These are phyloP conservation scores for Colletes gigas DNA, from an alignment of 1,140 invertebrate species.

Conservation along the genomic window DNA sequence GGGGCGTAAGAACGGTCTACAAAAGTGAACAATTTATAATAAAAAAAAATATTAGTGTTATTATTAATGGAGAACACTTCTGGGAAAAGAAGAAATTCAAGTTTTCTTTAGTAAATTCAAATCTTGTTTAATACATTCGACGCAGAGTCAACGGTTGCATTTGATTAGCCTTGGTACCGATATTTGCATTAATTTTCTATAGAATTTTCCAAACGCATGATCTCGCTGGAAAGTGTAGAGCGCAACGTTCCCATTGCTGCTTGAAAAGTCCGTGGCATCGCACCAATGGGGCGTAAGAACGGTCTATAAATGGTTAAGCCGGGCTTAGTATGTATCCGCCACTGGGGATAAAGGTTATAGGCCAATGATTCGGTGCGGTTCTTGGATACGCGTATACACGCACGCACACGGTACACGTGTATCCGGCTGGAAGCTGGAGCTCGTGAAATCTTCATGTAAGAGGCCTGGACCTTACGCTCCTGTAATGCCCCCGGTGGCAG, in stretches of 20 bases:
- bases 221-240: background rate
- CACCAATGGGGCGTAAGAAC: constrained; percentile 51
- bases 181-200: no score
- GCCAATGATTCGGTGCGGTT: constrained; percentile 52
- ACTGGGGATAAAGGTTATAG: constrained; percentile 73
- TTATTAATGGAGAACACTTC: no score
- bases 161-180: no score
- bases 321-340: constrained; percentile 52
- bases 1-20: constrained; percentile 49
- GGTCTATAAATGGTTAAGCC: constrained; percentile 68
- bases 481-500: constrained; percentile 52
- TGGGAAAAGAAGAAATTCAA: no score
- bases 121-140: no score
- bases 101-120: no score
- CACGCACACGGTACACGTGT: constrained; percentile 52
- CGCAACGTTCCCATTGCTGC: background rate
- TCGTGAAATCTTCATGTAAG: constrained; percentile 59
- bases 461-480: constrained; percentile 38
- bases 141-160: no score
- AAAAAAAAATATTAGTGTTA: no score
- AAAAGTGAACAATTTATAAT: no score
- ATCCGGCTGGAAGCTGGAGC: constrained; percentile 41
- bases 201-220: background rate
- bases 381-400: constrained; percentile 42
- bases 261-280: constrained; percentile 11